Evolutionary conservation across 2,113 vertebrate genomes (phyloP).

Genomic region (Pipra filicauda): DNA sequence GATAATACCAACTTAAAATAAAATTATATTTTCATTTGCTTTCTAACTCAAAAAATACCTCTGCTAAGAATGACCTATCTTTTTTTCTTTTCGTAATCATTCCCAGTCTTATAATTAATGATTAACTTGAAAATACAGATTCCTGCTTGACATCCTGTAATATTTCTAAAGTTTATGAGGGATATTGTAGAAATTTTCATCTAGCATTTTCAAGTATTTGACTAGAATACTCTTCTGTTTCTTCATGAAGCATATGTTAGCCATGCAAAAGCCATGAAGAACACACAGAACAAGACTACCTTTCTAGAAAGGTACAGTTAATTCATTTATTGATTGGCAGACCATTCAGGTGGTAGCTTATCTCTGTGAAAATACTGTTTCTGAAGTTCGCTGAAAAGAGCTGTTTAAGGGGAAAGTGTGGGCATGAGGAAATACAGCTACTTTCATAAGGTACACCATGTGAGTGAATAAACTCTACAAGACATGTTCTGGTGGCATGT

Average conservation of each 20-base stretch:
- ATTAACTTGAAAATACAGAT: background rate
- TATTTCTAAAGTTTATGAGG: background rate
- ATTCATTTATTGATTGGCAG: background rate
- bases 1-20: background rate
- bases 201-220: background rate
- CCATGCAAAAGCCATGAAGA: slow-evolving; percentile 39
- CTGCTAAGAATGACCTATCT: background rate
- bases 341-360: background rate
- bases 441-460: background rate
- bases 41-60: background rate
- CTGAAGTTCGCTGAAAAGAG: background rate
- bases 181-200: background rate
- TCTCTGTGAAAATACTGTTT: background rate
- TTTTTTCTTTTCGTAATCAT: background rate
- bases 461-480: background rate
- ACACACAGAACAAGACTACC: background rate
- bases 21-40: background rate
- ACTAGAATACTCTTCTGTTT: background rate
- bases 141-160: background rate
- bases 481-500: background rate
- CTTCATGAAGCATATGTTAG: background rate
- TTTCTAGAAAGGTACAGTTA: background rate
- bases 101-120: background rate
- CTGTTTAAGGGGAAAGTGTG: background rate
- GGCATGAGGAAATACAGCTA: background rate